Percentiles rank a stretch among this genome's conserved stretches.
phyloP scores from a whole-genome alignment of 2,113 vertebrate species.

The Odontophorus gujanensis region DNA sequence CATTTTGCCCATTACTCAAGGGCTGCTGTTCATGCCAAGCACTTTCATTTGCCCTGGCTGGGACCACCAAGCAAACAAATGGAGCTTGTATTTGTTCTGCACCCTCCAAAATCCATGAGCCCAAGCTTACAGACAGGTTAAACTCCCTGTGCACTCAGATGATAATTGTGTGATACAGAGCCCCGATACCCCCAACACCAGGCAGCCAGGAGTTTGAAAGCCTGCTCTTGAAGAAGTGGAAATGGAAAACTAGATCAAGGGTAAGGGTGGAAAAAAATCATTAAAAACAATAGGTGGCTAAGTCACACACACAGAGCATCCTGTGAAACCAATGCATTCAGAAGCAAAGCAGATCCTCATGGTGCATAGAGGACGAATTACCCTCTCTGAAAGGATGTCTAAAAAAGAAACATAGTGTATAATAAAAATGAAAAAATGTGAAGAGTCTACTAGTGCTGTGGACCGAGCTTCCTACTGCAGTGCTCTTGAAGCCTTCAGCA shows the following conservation, averaged over 20 bases:
- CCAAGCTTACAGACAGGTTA: background rate
- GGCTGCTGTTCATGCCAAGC: background rate
- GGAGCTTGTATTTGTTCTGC: background rate
- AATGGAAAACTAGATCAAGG: slow-evolving; percentile 2
- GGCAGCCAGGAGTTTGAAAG: background rate
- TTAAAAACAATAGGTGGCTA: slow-evolving; percentile 30
- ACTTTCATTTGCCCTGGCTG: background rate
- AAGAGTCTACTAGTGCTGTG: background rate
- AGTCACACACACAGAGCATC: slow-evolving; percentile 8
- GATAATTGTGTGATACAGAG: background rate
- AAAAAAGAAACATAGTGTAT: background rate
- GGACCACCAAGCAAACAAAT: background rate
- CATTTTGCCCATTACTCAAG: background rate
- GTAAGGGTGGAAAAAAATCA: background rate
- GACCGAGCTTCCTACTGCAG: background rate
- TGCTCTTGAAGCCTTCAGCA: background rate
- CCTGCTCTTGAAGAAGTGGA: background rate
- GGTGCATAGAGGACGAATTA: background rate
- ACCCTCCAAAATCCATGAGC: background rate
- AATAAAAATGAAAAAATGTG: background rate
- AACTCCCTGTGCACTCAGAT: background rate
- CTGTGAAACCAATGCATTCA: background rate
- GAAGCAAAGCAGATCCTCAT: background rate
- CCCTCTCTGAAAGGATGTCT: background rate
- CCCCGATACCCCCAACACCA: background rate